Percentiles rank a stretch among this genome's conserved stretches.
These are phyloP conservation scores for Choristoneura fumiferana DNA, from an alignment of 1,140 invertebrate genomes.

Conservation along the genomic window DNA sequence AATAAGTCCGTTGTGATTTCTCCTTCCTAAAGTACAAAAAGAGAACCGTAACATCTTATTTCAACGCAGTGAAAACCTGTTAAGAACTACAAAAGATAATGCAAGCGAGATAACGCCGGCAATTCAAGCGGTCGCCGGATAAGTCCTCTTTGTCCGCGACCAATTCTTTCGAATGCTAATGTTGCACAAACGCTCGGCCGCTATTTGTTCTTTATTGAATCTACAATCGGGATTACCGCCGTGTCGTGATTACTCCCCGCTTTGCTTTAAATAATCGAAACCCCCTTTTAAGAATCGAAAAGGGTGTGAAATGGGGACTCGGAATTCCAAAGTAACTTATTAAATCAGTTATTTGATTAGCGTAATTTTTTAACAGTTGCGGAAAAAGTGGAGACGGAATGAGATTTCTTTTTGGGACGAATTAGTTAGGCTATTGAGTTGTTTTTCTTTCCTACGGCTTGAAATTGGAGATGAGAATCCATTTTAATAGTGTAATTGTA, in stretches of 20 bases:
- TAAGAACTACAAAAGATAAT: background rate
- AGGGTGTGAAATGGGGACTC: background rate
- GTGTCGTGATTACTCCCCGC: slow-evolving; percentile 6
- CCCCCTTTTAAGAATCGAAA: slow-evolving; percentile 22
- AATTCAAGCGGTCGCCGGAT: background rate
- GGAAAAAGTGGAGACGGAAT: too few relatives aligned
- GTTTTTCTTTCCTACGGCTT: too few relatives aligned
- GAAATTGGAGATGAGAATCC: too few relatives aligned
- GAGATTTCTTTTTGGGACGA: too few relatives aligned
- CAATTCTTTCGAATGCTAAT: slow-evolving; percentile 34
- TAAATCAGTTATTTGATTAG: slow-evolving; percentile 16
- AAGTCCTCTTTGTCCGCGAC: background rate
- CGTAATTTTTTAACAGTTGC: background rate
- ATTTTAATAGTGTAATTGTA: too few relatives aligned
- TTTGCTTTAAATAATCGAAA: slow-evolving; percentile 5
- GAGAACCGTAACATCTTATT: too few relatives aligned
- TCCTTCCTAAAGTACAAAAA: too few relatives aligned
- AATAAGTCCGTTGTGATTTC: too few relatives aligned
- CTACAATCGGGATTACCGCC: slow-evolving; percentile 41
- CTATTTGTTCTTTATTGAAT: slow-evolving; percentile 55
- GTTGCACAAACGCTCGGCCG: slow-evolving; percentile 37
- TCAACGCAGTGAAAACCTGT: background rate
- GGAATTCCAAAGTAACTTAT: background rate
- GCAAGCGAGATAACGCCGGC: slow-evolving; percentile 3
- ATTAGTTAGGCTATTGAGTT: too few relatives aligned